phyloP scores from a whole-genome alignment of 2,888 invertebrate species.

The Chrysopilus asiliformis region DNA sequence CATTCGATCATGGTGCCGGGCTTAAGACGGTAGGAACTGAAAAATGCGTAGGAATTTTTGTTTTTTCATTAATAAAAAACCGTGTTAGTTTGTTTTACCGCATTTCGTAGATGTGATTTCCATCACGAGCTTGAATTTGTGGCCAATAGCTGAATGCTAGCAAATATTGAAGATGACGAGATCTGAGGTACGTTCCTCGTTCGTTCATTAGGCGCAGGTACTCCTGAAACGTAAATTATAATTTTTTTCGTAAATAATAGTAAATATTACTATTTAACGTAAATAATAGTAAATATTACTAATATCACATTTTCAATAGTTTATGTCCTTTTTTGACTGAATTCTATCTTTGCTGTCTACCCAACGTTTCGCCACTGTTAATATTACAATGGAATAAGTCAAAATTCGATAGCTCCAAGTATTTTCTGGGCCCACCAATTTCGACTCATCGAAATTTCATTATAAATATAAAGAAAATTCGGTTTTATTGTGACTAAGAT shows the following conservation, averaged over 20 bases:
- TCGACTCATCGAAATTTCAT: too few relatives aligned
- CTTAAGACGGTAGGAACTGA: constrained; percentile 68
- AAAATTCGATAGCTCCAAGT: too few relatives aligned
- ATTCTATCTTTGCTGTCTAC: too few relatives aligned
- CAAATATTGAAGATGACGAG: constrained; percentile 83
- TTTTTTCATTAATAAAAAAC: neutral
- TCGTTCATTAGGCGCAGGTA: constrained; percentile 59
- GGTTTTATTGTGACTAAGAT: too few relatives aligned
- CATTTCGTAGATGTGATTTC: constrained; percentile 86
- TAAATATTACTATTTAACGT: neutral
- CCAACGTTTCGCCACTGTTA: too few relatives aligned
- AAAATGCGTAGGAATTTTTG: constrained; percentile 1
- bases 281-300: too few relatives aligned
- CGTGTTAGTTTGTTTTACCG: constrained; percentile 37
- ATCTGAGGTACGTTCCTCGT: constrained; percentile 63
- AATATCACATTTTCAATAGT: too few relatives aligned
- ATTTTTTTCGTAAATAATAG: neutral
- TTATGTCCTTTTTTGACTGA: too few relatives aligned
- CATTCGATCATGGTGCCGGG: constrained; percentile 99
- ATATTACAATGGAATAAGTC: too few relatives aligned
- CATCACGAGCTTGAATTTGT: constrained; percentile 53
- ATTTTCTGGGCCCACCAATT: too few relatives aligned
- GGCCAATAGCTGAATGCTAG: constrained; percentile 98
- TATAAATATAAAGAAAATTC: too few relatives aligned
- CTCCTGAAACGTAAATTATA: constrained; percentile 39